A percentile compares a stretch with the other conserved stretches of the same genome.
phyloP scores from a whole-genome alignment of 2,888 invertebrate genomes.

The Phengaris alcon region DNA sequence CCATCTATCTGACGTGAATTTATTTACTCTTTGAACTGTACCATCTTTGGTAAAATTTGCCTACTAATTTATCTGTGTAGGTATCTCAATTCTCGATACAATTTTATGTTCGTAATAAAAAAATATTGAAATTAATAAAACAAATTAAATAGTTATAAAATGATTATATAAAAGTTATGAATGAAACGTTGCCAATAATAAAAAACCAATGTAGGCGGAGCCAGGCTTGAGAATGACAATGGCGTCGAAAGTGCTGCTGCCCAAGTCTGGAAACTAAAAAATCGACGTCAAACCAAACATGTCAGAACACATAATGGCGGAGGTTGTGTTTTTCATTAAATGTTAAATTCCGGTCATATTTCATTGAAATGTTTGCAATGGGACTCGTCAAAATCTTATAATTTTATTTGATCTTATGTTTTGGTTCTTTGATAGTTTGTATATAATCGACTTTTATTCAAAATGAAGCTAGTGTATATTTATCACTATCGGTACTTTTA shows the following conservation, averaged over 20 bases:
- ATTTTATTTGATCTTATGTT: slow-evolving; percentile 29
- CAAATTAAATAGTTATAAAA: too few species aligned
- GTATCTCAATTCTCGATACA: too few species aligned
- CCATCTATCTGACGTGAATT: neutral
- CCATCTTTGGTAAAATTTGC: neutral
- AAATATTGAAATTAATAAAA: too few species aligned
- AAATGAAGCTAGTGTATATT: slow-evolving; percentile 53
- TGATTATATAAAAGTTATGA: too few species aligned
- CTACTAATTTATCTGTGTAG: too few species aligned
- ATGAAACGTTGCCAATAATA: neutral
- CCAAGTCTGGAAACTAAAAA: slow-evolving; percentile 49
- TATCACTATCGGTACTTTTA: slow-evolving; percentile 54
- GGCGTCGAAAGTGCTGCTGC: slow-evolving; percentile 44
- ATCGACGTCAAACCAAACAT: slow-evolving; percentile 69
- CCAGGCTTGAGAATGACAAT: slow-evolving; percentile 1
- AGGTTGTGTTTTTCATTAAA: slow-evolving; percentile 61
- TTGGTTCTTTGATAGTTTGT: slow-evolving; percentile 32
- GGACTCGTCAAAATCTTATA: slow-evolving; percentile 38
- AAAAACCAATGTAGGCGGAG: slow-evolving; percentile 2
- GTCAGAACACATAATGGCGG: slow-evolving; percentile 60
- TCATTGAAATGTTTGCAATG: slow-evolving; percentile 43
- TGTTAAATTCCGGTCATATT: slow-evolving; percentile 51
- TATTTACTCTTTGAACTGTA: neutral
- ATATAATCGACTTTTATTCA: slow-evolving; percentile 36
- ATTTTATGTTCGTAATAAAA: too few species aligned